Evolutionary conservation across 2,797 vertebrate species (phyloP), one percentile per base, ranked within the genome.

Genomic region (Hirundo rustica): DNA sequence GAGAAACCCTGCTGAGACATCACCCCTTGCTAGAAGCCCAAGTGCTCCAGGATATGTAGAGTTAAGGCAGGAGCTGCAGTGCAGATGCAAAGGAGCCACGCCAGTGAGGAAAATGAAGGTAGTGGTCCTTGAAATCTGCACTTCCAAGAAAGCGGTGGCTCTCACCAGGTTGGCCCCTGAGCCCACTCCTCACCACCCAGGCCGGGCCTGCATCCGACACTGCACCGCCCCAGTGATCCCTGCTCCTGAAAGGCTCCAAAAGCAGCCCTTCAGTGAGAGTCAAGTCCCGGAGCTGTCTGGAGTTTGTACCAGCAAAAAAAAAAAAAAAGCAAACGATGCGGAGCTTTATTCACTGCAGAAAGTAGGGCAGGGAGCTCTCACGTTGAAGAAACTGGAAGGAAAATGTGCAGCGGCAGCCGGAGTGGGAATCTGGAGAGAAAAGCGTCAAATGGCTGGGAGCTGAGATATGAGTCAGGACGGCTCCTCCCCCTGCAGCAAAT

Each of bases 401-500:
- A 92, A 94, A 96, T 80, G 92, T 88, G 89, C 19, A 1, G 60
- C 3, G 2, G 64, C 58, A 27, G 91, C 74, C 38, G 1, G 9
- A 67, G 85, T 38, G 79, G 86, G 34, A 29, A 71, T 32, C 2
- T 1, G 71, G 53, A 89, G 83, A 74, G 80, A 72, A 65, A 68
- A 82, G 50, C 68, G 3, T 54, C 85, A 40, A 3, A 9, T 4
- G 60, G 26, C 73, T 44, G 76, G 83, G 85, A 95, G 74, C 92
- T 55, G 78, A 64, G 75, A n/a, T 70, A 29, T 54, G 84, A 92
- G 66, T 48, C 92, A 76, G 75, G 72, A 32, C 19, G 0, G 87
- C 96, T 97, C 95, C 93, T 91, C 89, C 95, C 88, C 89, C 70
- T 96, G 87, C 93, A 89, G 73, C 85, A 92, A 95, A 83, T 86